These are phyloP conservation scores for Agriopis aurantiaria DNA, from an alignment of 2,888 invertebrate species.

Conservation along the genomic window DNA sequence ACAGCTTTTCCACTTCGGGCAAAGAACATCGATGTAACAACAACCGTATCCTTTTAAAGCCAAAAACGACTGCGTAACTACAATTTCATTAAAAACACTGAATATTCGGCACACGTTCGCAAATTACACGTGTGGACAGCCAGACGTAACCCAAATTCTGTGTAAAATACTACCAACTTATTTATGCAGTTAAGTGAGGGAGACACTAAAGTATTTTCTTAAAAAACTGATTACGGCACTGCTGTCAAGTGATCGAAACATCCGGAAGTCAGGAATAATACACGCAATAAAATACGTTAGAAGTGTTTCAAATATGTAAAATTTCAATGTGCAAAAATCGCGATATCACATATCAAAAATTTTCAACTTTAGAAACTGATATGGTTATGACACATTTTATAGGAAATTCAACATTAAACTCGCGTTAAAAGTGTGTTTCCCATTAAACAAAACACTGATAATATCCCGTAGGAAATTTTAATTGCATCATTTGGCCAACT, in stretches of 20 bases:
- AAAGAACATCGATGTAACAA: background rate
- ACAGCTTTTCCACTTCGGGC: background rate
- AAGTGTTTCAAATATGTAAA: no score
- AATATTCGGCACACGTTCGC: constrained; percentile 45
- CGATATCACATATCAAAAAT: no score
- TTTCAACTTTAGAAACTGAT: no score
- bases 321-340: no score
- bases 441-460: no score
- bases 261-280: no score
- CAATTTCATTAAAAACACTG: constrained; percentile 50
- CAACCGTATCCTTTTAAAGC: constrained; percentile 12
- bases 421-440: no score
- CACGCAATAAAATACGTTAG: no score
- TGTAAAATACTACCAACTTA: constrained; percentile 18
- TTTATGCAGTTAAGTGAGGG: background rate
- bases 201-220: background rate
- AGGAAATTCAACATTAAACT: no score
- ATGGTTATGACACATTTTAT: no score
- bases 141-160: constrained; percentile 47
- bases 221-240: background rate
- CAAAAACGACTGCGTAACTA: constrained; percentile 32
- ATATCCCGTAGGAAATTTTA: background rate
- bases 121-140: constrained; percentile 52
- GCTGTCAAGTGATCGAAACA: background rate
- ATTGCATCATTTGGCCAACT: background rate